Percentiles rank a stretch among this genome's conserved stretches.
These are phyloP conservation scores for Calliopum simillimum DNA, from an alignment of 2,888 invertebrate species.

Conservation along the genomic window DNA sequence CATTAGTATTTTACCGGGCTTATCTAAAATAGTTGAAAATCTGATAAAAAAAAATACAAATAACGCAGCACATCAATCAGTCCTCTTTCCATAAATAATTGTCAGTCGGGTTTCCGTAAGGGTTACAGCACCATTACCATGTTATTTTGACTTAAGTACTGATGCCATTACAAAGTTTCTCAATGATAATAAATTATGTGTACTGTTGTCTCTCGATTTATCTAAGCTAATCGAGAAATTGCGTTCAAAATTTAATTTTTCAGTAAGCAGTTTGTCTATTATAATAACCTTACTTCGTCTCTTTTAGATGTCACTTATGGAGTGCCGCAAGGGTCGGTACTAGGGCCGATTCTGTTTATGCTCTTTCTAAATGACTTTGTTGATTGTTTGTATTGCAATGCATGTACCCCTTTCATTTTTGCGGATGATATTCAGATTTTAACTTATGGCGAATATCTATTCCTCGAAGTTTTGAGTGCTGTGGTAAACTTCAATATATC, in stretches of 20 bases:
- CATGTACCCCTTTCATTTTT: neutral
- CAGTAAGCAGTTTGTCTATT: neutral
- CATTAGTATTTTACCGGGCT: neutral
- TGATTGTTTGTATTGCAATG: neutral
- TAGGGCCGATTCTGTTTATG: no score
- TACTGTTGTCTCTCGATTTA: neutral
- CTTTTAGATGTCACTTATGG: neutral
- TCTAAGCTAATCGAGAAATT: neutral
- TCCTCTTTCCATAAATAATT: no score
- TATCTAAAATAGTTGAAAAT: constrained; percentile 8
- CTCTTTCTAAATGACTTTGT: neutral
- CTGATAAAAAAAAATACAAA: neutral
- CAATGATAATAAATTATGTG: neutral
- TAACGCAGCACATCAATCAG: no score
- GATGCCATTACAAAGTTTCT: neutral
- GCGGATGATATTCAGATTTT: no score
- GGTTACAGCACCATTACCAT: neutral
- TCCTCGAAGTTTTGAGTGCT: neutral
- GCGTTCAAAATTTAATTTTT: neutral
- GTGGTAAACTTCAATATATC: neutral
- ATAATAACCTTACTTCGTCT: neutral
- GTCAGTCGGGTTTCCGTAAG: neutral
- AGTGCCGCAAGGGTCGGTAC: neutral
- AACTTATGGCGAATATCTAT: neutral
- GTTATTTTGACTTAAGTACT: neutral